Conservation (phyloP, 2,797 vertebrate genomes). For the Leucoraja ocellata region DNA sequence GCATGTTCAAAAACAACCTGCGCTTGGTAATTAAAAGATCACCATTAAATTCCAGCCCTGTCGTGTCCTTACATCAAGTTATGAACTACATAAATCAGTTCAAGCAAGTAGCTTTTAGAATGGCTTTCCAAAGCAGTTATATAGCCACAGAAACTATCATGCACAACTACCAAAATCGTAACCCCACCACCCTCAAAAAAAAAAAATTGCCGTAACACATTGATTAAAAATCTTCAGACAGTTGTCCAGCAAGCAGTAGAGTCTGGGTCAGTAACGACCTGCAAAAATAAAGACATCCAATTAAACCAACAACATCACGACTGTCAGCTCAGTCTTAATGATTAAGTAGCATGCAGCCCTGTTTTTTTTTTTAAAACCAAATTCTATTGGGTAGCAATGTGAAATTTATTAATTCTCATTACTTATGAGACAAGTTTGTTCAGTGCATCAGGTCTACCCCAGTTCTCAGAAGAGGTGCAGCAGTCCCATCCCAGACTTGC, state of each 20-base stretch:
- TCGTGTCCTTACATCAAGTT: background rate
- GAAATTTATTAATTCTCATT: too few relatives aligned
- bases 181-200: background rate
- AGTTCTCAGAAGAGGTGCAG: too few relatives aligned
- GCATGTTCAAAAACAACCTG: conserved; percentile 32
- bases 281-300: conserved; percentile 40
- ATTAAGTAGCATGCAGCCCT: too few relatives aligned
- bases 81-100: conserved; percentile 38
- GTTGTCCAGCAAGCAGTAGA: conserved; percentile 33
- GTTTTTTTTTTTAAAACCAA: too few relatives aligned
- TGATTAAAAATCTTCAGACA: conserved; percentile 36
- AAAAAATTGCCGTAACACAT: background rate
- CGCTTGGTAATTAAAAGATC: conserved; percentile 30
- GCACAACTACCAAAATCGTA: conserved; percentile 37
- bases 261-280: conserved; percentile 57
- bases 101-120: conserved; percentile 37
- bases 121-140: conserved; percentile 39
- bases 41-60: conserved; percentile 33
- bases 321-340: too few relatives aligned
- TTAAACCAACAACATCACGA: too few relatives aligned
- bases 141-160: conserved; percentile 35
- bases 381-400: too few relatives aligned
- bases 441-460: too few relatives aligned
- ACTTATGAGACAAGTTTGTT: too few relatives aligned
- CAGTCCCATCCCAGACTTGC: too few relatives aligned